Base-by-base conservation (phyloP, 1,140 invertebrate species). In the Thaumetopoea pityocampa region DNA sequence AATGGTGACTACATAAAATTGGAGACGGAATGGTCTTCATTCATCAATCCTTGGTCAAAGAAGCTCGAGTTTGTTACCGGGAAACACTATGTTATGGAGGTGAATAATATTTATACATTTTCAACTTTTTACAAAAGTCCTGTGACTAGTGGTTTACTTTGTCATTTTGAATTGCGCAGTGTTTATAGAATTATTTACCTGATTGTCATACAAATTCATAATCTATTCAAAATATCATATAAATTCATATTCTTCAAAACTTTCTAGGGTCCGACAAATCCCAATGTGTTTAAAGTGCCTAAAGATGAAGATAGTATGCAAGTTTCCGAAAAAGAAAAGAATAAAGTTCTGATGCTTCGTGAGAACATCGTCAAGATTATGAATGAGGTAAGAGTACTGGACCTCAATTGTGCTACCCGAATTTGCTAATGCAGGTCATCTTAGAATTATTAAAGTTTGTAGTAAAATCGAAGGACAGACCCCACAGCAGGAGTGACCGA, bases 21-120 rank as follows among this genome's bases (percentile, higher is more conserved):
- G 17, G 93, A 96, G 78, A 97, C 96, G 0, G 94, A 97, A 77
- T 98, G 95, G 95, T 94, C 94, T 0, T 93, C 93, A 42, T 97
- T 97, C 74, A 89, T 97, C 16, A 98, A 98, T 88, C 96, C 96
- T 0, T 98, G 96, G 96, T 93, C 93, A 0, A 89, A 89, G 65
- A 93, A 93, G 79, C 84, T 98, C 33, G 96, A 98, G 67, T 96
- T 97, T 85, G 91, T 98, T 29, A 92, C 94, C 60, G 95, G 94
- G 41, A 91, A 96, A 62, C 95, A 98, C 86, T 87, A 90, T 35
- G 90, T 98, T 2, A 67, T 96, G 36, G 92, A 93, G 88, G 92
- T 90, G 76, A 52, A 27, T 38, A 18, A 12, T 19, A n/a, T 12
- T 17, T 2, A 10, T 32, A 19, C 10, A 14, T 5, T 18, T 33